Conservation (phyloP, 2,888 invertebrate genomes). For the Drosophila lutescens region DNA sequence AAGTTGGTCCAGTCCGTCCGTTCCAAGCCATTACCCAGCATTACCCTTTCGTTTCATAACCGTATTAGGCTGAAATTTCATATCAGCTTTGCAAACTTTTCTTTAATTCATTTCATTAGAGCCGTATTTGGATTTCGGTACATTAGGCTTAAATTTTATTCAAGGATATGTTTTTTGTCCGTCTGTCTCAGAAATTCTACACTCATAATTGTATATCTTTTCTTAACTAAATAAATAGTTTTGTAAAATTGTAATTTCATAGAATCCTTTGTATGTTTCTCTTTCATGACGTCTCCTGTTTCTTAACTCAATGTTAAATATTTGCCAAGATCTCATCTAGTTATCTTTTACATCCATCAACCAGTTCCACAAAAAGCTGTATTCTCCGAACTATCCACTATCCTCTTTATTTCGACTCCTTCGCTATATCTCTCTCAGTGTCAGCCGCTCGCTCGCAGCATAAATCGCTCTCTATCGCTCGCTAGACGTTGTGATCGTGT, state of each 20-base stretch:
- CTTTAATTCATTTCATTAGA: background rate
- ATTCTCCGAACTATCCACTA: background rate
- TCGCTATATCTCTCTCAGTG: conserved; percentile 13
- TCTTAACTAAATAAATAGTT: too few relatives aligned
- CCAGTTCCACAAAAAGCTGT: background rate
- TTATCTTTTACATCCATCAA: background rate
- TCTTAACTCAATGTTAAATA: background rate
- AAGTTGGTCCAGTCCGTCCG: conserved; percentile 6
- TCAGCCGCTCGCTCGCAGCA: conserved; percentile 27
- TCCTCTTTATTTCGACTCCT: conserved; percentile 1
- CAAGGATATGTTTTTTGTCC: too few relatives aligned
- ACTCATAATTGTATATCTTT: too few relatives aligned
- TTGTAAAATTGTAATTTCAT: too few relatives aligned
- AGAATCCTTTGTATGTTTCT: too few relatives aligned
- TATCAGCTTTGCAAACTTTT: background rate
- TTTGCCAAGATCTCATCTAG: background rate
- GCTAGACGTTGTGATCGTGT: conserved; percentile 59
- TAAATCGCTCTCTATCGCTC: conserved; percentile 52
- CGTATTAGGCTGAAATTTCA: background rate
- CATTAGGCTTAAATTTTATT: background rate
- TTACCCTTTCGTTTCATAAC: background rate
- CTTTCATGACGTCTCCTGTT: too few relatives aligned
- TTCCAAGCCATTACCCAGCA: background rate
- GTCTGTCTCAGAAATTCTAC: too few relatives aligned
- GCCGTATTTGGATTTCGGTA: too few relatives aligned